Base-by-base conservation (phyloP, 1,140 invertebrate species). In the Pseudachorutes palmiensis region DNA sequence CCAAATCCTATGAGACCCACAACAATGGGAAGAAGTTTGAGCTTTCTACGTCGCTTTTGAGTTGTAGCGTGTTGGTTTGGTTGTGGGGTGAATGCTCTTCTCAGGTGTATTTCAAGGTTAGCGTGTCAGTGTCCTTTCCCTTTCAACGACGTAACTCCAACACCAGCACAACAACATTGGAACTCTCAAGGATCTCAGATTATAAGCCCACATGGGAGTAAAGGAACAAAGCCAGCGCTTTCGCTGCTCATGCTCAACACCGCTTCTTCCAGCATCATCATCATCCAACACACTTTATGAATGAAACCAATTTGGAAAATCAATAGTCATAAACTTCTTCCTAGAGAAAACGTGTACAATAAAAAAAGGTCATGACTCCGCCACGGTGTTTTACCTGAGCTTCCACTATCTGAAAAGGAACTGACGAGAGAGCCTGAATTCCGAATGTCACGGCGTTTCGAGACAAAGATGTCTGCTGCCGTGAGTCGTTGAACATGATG, bases 101-200 rank as follows among this genome's bases (percentile, higher is more conserved):
- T 69, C 67, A 69, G 67, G 70, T 72, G 68, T 68, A 69, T 72
- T 72, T 72, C 70, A 72, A 72, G 70, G 70, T 72, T 72, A 72
- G 65, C 70, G 68, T 72, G 70, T 72, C 70, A 72, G 64, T 72
- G 70, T 69, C 70, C 70, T 72, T 68, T 68, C 67, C 61, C 67
- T 68, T 68, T 68, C 67, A 24, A 16, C 32, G 19, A 19, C 30
- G 3, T 22, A 9, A 28, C 28, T 2, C 30, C 22, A 12, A 33
- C 30, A 41, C 30, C 31, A 55, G 24, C 51, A 57, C 19, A 5
- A 57, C 55, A 57, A 57, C 55, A 57, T 57, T 5, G 9, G 26
- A 57, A 5, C 9, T n/a, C n/a, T n/a, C n/a, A n/a, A n/a, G n/a
- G n/a, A n/a, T n/a, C n/a, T n/a, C n/a, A n/a, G n/a, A n/a, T n/a